phyloP scores from a whole-genome alignment of 1,140 invertebrate genomes.

The Pseudomyrmex dendroicus region DNA sequence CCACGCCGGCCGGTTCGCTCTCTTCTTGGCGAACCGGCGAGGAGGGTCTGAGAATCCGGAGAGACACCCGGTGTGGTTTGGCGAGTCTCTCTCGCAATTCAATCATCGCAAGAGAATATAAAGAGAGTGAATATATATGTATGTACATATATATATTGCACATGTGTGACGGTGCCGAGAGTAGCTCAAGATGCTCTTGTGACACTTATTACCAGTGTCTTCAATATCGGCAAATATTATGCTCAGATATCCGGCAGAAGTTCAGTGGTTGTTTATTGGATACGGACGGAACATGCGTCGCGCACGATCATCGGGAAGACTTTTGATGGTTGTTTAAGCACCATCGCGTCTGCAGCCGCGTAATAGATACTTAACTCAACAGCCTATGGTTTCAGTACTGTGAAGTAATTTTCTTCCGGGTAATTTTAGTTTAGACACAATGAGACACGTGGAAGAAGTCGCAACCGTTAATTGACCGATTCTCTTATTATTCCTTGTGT shows the following conservation, averaged over 20 bases:
- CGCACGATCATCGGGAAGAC: neutral
- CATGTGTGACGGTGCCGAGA: constrained; percentile 22
- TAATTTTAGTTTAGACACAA: constrained; percentile 17
- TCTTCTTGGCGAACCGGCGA: constrained; percentile 20
- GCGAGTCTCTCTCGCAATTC: constrained; percentile 19
- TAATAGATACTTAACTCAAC: constrained; percentile 1
- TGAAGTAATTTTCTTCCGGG: constrained; percentile 3
- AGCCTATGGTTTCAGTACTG: neutral
- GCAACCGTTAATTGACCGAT: constrained; percentile 2
- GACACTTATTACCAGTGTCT: constrained; percentile 3
- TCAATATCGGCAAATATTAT: constrained; percentile 10
- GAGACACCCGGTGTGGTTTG: constrained; percentile 1
- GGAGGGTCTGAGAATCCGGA: neutral
- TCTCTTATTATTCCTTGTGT: neutral
- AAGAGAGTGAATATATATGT: neutral
- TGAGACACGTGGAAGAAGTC: neutral
- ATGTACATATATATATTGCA: neutral
- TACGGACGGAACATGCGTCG: neutral
- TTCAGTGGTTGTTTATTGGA: neutral
- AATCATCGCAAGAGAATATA: constrained; percentile 1
- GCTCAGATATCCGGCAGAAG: neutral
- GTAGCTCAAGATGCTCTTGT: neutral
- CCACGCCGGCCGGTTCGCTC: constrained; percentile 20
- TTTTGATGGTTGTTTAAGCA: neutral
- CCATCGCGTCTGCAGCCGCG: neutral